A percentile compares a stretch with the other conserved stretches of the same genome.
Evolutionary conservation across 2,888 invertebrate genomes (phyloP).

Genomic region (Zele albiditarsus): DNA sequence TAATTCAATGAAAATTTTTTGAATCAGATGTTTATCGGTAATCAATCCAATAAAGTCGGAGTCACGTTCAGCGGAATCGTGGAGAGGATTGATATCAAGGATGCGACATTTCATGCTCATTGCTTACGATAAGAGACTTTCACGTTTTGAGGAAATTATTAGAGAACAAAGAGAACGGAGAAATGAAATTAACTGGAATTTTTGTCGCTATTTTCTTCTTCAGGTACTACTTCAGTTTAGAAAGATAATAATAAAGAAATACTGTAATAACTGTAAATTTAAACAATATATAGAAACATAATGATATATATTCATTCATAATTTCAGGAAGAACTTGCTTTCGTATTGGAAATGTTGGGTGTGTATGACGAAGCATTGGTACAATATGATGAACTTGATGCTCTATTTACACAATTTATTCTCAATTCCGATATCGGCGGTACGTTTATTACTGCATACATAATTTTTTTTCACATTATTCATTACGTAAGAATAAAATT

Average conservation of each 20-base stretch:
- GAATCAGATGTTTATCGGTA: constrained; percentile 86
- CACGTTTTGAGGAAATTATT: constrained; percentile 92
- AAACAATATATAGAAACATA: constrained; percentile 10
- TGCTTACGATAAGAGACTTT: constrained; percentile 89
- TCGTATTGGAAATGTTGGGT: constrained; percentile 94
- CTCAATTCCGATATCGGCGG: constrained; percentile 91
- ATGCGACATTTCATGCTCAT: constrained; percentile 88
- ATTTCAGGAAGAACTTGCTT: constrained; percentile 93
- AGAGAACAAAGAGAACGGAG: constrained; percentile 91
- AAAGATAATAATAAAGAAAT: not conserved
- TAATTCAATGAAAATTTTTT: constrained; percentile 29
- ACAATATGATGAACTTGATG: constrained; percentile 97
- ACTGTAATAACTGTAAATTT: constrained; percentile 14
- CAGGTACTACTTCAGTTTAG: constrained; percentile 76
- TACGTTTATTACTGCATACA: constrained; percentile 55
- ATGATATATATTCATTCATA: constrained; percentile 41
- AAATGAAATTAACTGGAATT: constrained; percentile 94
- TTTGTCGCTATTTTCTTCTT: constrained; percentile 93
- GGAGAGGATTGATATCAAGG: constrained; percentile 88
- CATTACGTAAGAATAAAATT: not conserved
- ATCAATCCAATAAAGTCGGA: constrained; percentile 93
- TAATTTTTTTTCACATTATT: not conserved
- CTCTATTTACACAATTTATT: constrained; percentile 96
- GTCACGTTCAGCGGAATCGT: constrained; percentile 91
- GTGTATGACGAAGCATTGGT: constrained; percentile 95